Base-by-base conservation (phyloP, 2,113 vertebrate genomes). In the Thinocorus orbignyianus region DNA sequence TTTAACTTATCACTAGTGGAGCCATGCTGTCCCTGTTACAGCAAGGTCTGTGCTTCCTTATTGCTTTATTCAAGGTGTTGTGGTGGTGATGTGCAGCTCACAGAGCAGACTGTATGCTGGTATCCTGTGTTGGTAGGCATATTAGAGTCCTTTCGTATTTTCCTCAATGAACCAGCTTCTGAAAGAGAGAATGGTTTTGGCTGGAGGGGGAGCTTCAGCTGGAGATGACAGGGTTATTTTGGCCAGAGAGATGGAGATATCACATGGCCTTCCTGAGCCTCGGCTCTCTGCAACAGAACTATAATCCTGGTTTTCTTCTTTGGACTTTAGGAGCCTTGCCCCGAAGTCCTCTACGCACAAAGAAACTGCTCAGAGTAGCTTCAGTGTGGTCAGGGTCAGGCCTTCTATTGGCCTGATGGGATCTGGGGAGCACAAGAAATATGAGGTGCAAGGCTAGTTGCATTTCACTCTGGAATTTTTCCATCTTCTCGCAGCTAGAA, bases 391-490 rank as follows among this genome's bases (percentile, higher is more conserved):
- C 74, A n/a, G 80, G 80, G 81, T 93, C 83, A 79, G 91, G 54
- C 54, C 54, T 96, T 87, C 88, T 92, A 95, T 95, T 41, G 78
- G 91, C 62, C 95, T 85, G 86, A 72, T 87, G 86, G 86, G 92
- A 93, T 94, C 81, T 82, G 74, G 70, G 86, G 83, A 92, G 66
- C 73, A 79, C 62, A 89, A 94, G 93, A 97, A 95, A 94, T 96
- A 96, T 91, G 92, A 97, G 41, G 93, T 95, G 95, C 90, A 94
- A 97, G 81, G 68, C 94, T 87, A 94, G 74, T 96, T 96, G 81
- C 61, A 77, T 92, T 94, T 97, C 95, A 94, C 65, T 93, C 49
- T 86, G 95, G 95, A 95, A 92, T 96, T 88, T 81, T 87, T 86
- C 81, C 90, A 88, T 96, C 92, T 94, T 91, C 87, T 94, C 0